A percentile compares a stretch with the other conserved stretches of the same genome.
Evolutionary conservation across 2,797 vertebrate species (phyloP).

Genomic region (Rhinoraja longicauda): DNA sequence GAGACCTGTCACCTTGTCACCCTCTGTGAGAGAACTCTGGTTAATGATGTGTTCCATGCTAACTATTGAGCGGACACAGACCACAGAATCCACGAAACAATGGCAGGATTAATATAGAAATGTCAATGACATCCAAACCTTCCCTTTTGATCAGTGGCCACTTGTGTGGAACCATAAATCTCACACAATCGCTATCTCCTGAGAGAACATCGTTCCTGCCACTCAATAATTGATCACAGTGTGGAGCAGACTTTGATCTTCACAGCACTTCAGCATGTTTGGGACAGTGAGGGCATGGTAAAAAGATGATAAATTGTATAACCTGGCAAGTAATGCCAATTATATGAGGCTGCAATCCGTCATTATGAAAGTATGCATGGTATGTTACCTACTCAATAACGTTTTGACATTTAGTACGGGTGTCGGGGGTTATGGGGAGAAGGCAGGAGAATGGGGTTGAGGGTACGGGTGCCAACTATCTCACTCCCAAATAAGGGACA

Average conservation of each 20-base stretch:
- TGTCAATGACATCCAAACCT: background rate
- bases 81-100: background rate
- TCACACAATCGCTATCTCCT: background rate
- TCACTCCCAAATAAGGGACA: too few species aligned
- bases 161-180: background rate
- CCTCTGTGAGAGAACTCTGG: background rate
- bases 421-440: too few species aligned
- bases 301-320: background rate
- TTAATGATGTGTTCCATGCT: background rate
- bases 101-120: background rate
- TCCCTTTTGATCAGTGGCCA: constrained; percentile 3
- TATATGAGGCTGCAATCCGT: too few species aligned
- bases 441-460: too few species aligned
- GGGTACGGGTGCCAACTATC: too few species aligned
- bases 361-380: too few species aligned
- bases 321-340: background rate
- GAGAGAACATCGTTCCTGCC: background rate
- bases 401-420: too few species aligned
- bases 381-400: too few species aligned
- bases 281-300: background rate
- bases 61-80: background rate
- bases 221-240: background rate
- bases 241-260: background rate
- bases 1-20: background rate
- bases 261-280: background rate